Evolutionary conservation across 2,888 invertebrate genomes (phyloP).

Genomic region (Limenitis camilla): DNA sequence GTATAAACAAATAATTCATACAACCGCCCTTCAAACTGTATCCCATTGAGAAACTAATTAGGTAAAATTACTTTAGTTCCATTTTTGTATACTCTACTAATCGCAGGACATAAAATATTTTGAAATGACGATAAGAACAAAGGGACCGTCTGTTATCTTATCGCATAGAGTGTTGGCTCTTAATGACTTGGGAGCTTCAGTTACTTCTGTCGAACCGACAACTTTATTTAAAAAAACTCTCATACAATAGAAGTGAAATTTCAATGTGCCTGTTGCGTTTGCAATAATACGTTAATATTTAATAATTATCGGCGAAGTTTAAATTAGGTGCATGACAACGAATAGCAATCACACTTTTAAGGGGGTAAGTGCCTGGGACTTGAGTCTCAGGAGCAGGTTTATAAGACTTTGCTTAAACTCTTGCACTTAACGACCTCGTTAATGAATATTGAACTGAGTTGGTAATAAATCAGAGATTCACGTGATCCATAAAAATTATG

Average conservation of each 20-base stretch:
- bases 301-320: neutral
- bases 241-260: constrained; percentile 6
- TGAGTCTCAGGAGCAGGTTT: no score
- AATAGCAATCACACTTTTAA: no score
- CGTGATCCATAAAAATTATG: no score
- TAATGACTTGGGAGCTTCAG: constrained; percentile 55
- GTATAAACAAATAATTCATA: constrained; percentile 9
- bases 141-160: constrained; percentile 62
- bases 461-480: no score
- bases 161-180: constrained; percentile 54
- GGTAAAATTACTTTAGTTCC: constrained; percentile 20
- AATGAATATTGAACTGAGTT: no score
- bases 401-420: no score
- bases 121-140: constrained; percentile 62
- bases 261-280: neutral
- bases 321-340: no score
- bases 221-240: no score
- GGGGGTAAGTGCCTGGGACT: no score
- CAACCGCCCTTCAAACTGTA: constrained; percentile 8
- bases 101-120: constrained; percentile 67
- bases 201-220: constrained; percentile 44
- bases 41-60: constrained; percentile 22
- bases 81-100: constrained; percentile 38
- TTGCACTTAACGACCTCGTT: no score
- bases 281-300: neutral